A percentile compares a stretch with the other conserved stretches of the same genome.
Evolutionary conservation across 2,888 invertebrate species (phyloP).

Genomic region (Drosophila kanekoi): DNA sequence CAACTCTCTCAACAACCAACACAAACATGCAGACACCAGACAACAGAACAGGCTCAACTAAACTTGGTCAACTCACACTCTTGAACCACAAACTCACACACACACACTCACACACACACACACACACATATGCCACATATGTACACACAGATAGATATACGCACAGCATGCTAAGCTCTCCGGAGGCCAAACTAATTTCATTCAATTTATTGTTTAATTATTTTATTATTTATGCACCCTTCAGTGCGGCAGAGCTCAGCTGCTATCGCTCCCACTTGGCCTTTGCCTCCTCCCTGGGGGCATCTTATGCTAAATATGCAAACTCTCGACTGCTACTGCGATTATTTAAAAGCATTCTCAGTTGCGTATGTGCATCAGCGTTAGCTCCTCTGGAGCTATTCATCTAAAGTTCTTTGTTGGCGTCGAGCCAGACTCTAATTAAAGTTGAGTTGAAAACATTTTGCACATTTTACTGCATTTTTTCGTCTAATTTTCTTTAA

Average conservation of each 20-base stretch:
- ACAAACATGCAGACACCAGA: slow-evolving; percentile 30
- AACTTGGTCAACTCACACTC: slow-evolving; percentile 22
- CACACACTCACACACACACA: too few species aligned
- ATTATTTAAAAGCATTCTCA: slow-evolving; percentile 34
- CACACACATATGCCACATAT: not conserved
- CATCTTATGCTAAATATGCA: slow-evolving; percentile 34
- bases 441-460: not conserved
- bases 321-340: slow-evolving; percentile 45
- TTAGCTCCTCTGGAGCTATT: slow-evolving; percentile 19
- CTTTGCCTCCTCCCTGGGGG: slow-evolving; percentile 21
- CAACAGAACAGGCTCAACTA: slow-evolving; percentile 38
- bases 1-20: slow-evolving; percentile 19
- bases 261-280: slow-evolving; percentile 29
- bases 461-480: not conserved
- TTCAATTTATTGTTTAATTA: slow-evolving; percentile 79
- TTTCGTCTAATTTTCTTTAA: not conserved
- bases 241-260: slow-evolving; percentile 42
- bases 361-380: slow-evolving; percentile 9
- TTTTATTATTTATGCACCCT: slow-evolving; percentile 74
- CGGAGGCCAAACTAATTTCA: slow-evolving; percentile 71
- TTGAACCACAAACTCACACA: slow-evolving; percentile 18
- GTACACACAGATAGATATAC: slow-evolving; percentile 7
- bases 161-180: slow-evolving; percentile 40
- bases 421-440: slow-evolving; percentile 19
- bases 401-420: slow-evolving; percentile 31